Evolutionary conservation across 2,797 vertebrate genomes (phyloP), one percentile per base, ranked within the genome.

Genomic region (Myotis findleyi): DNA sequence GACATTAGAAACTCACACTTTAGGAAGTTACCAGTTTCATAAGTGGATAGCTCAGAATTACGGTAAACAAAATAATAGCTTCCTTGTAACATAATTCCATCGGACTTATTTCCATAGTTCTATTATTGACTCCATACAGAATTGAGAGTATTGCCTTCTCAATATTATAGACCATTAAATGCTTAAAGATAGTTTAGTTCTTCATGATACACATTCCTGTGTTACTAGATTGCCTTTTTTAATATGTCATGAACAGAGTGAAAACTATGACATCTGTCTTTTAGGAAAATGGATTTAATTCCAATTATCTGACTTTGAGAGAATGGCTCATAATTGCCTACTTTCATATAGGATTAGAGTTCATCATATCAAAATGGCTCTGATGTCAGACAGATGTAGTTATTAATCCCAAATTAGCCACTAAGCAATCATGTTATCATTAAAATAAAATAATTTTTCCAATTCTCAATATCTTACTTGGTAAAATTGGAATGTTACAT

Each of bases 261-360:
- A 96, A 95, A 92, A 95, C 11, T 44, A 89, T 92, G 82, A 92
- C n/a, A 93, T 33, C 17, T 95, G 89, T 97, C 95, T 96, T 82
- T 95, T 53, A 62, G 59, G 53, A 92, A 94, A 82, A 53, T 21
- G 91, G 47, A 91, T 87, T 85, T 87, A 76, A 21, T 36, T 93
- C 44, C 47, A 94, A 66, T 66, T 91, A 75, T 91, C 88, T 92
- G 51, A 89, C 79, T 96, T 93, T 71, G 77, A 94, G 30, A 93
- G 57, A 94, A 25, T 7, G 7, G 82, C 47, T 95, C 36, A 90
- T 95, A 95, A 95, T 75, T 93, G 77, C 69, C 38, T 90, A 85
- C 62, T 95, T 95, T 92, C 73, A 68, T 72, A 83, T 83, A 55
- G 87, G 93, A 96, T 89, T 95, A 86, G 44, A 96, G 55, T 95